These are phyloP conservation scores for Hyphantria cunea DNA, from an alignment of 1,140 invertebrate genomes.

Conservation along the genomic window DNA sequence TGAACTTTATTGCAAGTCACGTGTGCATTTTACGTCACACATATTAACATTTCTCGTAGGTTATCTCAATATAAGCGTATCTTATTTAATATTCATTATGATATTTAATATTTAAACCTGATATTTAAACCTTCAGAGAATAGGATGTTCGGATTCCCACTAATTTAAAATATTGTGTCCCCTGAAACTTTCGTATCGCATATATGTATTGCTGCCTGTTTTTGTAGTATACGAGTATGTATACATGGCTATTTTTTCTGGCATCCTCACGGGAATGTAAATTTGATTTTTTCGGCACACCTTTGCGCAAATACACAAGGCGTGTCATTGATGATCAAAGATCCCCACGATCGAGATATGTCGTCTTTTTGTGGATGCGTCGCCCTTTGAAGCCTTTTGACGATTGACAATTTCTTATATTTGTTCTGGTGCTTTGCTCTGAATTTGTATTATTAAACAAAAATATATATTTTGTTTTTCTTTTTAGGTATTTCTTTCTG, in stretches of 20 bases:
- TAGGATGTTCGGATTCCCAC: too few relatives aligned
- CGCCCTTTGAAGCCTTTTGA: constrained; percentile 8
- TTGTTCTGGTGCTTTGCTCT: not conserved
- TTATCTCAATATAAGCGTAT: too few relatives aligned
- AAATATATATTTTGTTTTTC: not conserved
- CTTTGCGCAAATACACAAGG: constrained; percentile 22
- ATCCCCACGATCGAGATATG: constrained; percentile 1
- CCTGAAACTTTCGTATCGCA: too few relatives aligned
- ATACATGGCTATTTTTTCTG: constrained; percentile 41
- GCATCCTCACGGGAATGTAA: constrained; percentile 33
- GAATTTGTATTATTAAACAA: too few relatives aligned
- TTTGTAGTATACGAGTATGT: too few relatives aligned
- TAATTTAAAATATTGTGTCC: too few relatives aligned
- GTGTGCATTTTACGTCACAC: not conserved
- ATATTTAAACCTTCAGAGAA: too few relatives aligned
- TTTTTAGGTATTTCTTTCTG: not conserved
- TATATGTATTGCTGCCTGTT: too few relatives aligned
- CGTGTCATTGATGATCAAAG: constrained; percentile 27
- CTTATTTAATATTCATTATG: too few relatives aligned
- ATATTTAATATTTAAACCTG: too few relatives aligned
- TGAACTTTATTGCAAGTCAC: constrained; percentile 24
- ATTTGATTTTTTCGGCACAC: constrained; percentile 27
- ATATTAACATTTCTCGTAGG: too few relatives aligned
- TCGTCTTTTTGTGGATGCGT: constrained; percentile 8
- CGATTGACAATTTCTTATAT: constrained; percentile 4